Evolutionary conservation across 2,888 invertebrate species (phyloP).

Genomic region (Phortica magna): DNA sequence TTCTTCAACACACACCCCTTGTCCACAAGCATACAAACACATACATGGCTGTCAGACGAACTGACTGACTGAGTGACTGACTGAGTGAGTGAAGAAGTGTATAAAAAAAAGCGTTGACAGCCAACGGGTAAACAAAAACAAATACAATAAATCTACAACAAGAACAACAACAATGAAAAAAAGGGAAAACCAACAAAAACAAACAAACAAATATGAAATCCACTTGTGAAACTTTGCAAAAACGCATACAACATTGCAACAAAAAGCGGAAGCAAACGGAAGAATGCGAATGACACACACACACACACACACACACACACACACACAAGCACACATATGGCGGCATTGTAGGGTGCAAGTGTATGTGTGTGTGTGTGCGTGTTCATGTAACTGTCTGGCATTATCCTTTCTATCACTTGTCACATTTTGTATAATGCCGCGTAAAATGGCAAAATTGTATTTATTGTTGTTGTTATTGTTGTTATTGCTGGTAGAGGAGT

Average conservation of each 20-base stretch:
- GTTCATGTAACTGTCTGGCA: constrained; percentile 47
- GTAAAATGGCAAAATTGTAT: constrained; percentile 55
- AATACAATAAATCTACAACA: constrained; percentile 12
- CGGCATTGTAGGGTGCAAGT: no score
- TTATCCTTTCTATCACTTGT: constrained; percentile 70
- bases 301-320: constrained; percentile 6
- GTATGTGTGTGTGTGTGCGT: neutral
- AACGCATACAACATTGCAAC: neutral
- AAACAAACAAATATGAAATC: constrained; percentile 10
- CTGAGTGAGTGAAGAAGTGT: no score
- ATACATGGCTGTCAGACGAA: neutral
- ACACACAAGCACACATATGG: no score
- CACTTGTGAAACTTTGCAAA: neutral
- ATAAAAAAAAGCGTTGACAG: constrained; percentile 40
- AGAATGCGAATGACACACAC: neutral
- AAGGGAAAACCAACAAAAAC: constrained; percentile 15
- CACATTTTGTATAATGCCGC: constrained; percentile 66
- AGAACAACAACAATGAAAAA: neutral
- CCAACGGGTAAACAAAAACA: constrained; percentile 18
- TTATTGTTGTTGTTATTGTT: constrained; percentile 29
- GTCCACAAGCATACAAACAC: neutral
- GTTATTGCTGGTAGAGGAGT: constrained; percentile 18
- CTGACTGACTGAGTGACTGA: no score
- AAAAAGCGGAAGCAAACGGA: constrained; percentile 1
- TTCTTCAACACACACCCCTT: no score